Conservation (phyloP, 2,888 invertebrate genomes). For the Neelides folsomi region DNA sequence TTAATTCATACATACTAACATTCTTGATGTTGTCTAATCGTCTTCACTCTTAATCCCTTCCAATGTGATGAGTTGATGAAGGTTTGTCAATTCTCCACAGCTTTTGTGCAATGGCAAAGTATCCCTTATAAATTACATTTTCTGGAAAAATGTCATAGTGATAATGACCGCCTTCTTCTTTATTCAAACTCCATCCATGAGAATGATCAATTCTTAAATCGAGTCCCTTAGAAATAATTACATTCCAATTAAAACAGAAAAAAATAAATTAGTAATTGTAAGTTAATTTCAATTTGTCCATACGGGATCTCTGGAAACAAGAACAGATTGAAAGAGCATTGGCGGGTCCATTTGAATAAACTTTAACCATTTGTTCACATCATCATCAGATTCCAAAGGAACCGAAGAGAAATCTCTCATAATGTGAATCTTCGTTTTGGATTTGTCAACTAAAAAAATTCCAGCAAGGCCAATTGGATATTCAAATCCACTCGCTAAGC, state of each 20-base stretch:
- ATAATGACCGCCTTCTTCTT: constrained; percentile 86
- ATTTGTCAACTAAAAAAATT: constrained; percentile 66
- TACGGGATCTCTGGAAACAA: constrained; percentile 72
- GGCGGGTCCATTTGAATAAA: constrained; percentile 85
- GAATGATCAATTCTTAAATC: constrained; percentile 91
- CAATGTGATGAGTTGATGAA: constrained; percentile 49
- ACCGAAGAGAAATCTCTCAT: constrained; percentile 83
- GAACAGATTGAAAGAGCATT: constrained; percentile 71
- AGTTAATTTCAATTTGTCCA: constrained; percentile 19
- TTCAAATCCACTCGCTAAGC: constrained; percentile 39
- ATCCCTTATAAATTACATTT: constrained; percentile 74
- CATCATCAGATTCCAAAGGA: constrained; percentile 56
- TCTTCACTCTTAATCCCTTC: constrained; percentile 71
- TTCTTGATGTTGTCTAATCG: too few species aligned
- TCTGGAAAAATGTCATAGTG: constrained; percentile 88
- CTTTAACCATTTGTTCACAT: constrained; percentile 74
- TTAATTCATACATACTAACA: too few species aligned
- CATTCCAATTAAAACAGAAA: not conserved
- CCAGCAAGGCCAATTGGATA: constrained; percentile 60
- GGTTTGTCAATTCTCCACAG: constrained; percentile 67
- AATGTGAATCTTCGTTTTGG: constrained; percentile 78
- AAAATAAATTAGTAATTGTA: constrained; percentile 1
- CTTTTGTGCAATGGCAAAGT: constrained; percentile 63
- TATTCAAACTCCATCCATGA: constrained; percentile 60
- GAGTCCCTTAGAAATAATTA: constrained; percentile 48